Evolutionary conservation across 2,113 vertebrate species (phyloP).

Genomic region (Taxidea taxus): DNA sequence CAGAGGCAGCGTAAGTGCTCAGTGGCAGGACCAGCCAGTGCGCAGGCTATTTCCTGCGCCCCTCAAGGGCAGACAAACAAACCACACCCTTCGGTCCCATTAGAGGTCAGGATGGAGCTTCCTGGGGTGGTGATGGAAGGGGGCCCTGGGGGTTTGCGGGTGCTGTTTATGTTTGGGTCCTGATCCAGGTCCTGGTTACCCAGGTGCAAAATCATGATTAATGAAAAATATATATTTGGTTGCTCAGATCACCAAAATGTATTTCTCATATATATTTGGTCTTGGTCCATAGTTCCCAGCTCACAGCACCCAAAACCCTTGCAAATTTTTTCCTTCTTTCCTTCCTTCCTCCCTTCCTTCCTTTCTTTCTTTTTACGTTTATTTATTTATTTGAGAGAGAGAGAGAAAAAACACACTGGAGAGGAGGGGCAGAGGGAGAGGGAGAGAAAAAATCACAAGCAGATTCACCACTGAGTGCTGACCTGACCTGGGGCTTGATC

Average conservation of each 20-base stretch:
- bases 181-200: neutral
- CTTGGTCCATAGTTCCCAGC: neutral
- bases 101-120: neutral
- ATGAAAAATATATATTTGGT: neutral
- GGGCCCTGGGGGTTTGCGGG: neutral
- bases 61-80: neutral
- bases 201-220: neutral
- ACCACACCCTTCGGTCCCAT: no score
- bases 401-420: neutral
- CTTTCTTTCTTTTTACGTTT: neutral
- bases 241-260: neutral
- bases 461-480: neutral
- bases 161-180: neutral
- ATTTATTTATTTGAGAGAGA: neutral
- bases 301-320: neutral
- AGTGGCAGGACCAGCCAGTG: accelerated
- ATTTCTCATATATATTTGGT: neutral
- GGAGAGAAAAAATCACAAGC: neutral
- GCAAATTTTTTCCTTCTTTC: no score
- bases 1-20: no score
- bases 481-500: neutral
- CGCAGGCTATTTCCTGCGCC: neutral
- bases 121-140: neutral
- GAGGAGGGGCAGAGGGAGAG: neutral
- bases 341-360: no score